Percentiles rank a stretch among this genome's conserved stretches.
Evolutionary conservation across 2,113 vertebrate genomes (phyloP).

Genomic region (Campylomormyrus numenius): DNA sequence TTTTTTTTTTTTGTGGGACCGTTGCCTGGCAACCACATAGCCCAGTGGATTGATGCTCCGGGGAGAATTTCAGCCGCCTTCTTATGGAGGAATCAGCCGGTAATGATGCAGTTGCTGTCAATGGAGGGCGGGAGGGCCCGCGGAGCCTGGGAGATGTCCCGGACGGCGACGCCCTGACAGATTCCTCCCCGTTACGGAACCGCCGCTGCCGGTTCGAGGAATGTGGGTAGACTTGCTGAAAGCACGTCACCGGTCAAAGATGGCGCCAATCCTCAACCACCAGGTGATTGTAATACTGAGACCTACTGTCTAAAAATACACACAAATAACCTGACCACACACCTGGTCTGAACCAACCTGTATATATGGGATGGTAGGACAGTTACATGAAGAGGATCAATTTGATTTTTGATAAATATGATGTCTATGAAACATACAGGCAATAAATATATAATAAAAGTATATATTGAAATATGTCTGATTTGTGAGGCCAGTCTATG

Average conservation of each 20-base stretch:
- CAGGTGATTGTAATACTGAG: background rate
- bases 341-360: background rate
- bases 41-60: background rate
- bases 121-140: background rate
- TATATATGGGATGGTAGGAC: background rate
- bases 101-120: background rate
- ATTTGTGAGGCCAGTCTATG: background rate
- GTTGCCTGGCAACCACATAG: conserved; percentile 13
- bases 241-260: background rate
- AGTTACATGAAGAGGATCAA: background rate
- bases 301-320: background rate
- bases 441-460: background rate
- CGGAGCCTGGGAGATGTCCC: background rate
- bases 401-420: background rate
- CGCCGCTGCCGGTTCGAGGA: background rate
- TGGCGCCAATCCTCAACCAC: background rate
- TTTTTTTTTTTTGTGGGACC: background rate
- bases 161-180: background rate
- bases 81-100: background rate
- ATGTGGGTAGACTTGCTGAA: background rate
- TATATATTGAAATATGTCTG: background rate
- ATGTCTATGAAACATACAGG: background rate
- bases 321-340: background rate
- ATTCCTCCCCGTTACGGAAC: background rate
- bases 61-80: background rate